Conservation (phyloP, 64 coral and sea anemone genomes). For the Stylophora pistillata region DNA sequence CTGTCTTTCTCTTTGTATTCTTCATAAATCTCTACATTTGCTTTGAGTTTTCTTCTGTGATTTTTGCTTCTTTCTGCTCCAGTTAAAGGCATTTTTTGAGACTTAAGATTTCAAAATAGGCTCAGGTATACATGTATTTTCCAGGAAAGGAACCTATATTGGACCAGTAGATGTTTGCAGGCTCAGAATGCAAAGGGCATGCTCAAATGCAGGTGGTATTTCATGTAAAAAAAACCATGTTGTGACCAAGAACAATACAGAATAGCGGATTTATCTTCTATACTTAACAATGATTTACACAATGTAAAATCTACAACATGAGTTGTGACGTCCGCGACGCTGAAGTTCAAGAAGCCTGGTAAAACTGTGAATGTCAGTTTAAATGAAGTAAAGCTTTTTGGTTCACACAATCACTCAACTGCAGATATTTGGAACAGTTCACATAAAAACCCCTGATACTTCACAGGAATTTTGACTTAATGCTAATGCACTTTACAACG, state of each 20-base stretch:
- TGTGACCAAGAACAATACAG: neutral
- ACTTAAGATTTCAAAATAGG: no score
- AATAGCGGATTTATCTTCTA: constrained; percentile 19
- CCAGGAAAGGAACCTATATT: no score
- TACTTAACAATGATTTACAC: constrained; percentile 9
- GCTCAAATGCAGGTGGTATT: no score
- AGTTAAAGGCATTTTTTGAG: constrained; percentile 20
- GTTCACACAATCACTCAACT: constrained; percentile 15
- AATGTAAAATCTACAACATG: constrained; percentile 10
- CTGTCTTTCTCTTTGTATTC: constrained; percentile 28
- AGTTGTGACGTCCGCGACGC: neutral
- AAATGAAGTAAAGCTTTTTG: constrained; percentile 27
- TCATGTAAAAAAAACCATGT: no score
- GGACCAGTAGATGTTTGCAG: no score
- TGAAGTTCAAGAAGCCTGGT: constrained; percentile 1
- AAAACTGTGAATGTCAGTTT: constrained; percentile 6
- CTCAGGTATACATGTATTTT: no score
- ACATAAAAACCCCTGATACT: neutral
- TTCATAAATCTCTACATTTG: constrained; percentile 24
- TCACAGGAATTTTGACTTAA: constrained; percentile 28
- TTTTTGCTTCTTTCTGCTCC: constrained; percentile 13
- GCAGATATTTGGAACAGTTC: constrained; percentile 27
- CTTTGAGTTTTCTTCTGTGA: constrained; percentile 23
- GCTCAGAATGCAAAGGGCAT: no score
- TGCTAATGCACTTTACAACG: neutral